Evolutionary conservation across 2,113 vertebrate genomes (phyloP).

Genomic region (Heterotis niloticus): DNA sequence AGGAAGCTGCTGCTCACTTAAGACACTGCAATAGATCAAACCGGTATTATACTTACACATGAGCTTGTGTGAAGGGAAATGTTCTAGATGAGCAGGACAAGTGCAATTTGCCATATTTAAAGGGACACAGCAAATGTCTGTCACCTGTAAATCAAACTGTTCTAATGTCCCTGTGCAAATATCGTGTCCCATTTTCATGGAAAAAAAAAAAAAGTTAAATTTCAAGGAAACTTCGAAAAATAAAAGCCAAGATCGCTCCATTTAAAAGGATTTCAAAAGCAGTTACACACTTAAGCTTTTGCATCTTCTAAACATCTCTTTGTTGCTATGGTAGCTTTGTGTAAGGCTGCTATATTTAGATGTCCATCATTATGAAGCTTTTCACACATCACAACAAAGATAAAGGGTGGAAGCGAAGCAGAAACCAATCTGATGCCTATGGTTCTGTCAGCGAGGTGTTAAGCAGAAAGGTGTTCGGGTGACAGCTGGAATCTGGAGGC

Average conservation of each 20-base stretch:
- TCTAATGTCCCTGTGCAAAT: not conserved
- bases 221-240: not conserved
- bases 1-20: no score
- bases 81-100: not conserved
- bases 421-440: slow-evolving; percentile 16
- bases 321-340: slow-evolving; percentile 48
- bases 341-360: slow-evolving; percentile 45
- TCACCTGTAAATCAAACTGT: not conserved
- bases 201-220: not conserved
- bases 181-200: not conserved
- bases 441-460: slow-evolving; percentile 11
- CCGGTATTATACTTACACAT: no score
- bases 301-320: slow-evolving; percentile 32
- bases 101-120: not conserved
- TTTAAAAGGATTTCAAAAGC: slow-evolving; percentile 39
- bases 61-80: no score
- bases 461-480: not conserved
- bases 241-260: slow-evolving; percentile 35
- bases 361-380: slow-evolving; percentile 37
- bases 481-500: not conserved
- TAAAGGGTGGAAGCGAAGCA: slow-evolving; percentile 24
- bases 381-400: slow-evolving; percentile 35
- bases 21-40: no score
- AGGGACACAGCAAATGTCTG: no score
- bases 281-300: slow-evolving; percentile 38